These are phyloP conservation scores for Myotis davidii DNA, from an alignment of 2,113 vertebrate genomes.

Conservation along the genomic window DNA sequence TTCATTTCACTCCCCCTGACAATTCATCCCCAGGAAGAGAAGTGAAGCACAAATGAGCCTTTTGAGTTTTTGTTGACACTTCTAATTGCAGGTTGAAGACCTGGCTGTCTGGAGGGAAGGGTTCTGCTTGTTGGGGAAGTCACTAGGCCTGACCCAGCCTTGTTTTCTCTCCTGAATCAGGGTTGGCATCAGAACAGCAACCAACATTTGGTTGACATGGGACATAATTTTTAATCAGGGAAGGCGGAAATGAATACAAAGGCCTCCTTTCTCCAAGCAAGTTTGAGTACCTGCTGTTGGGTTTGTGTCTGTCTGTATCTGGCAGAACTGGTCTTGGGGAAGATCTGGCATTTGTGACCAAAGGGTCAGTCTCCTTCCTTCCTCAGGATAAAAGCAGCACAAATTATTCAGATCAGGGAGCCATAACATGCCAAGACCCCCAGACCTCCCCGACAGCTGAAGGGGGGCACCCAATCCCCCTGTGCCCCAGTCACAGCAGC, in stretches of 20 bases:
- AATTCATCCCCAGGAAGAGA: background rate
- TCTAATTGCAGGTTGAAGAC: background rate
- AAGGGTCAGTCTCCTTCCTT: constrained; percentile 68
- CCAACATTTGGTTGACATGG: constrained; percentile 40
- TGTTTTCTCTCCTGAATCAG: background rate
- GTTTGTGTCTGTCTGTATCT: background rate
- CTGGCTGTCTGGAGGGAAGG: background rate
- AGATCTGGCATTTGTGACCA: constrained; percentile 62
- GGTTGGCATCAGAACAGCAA: constrained; percentile 29
- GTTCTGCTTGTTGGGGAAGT: background rate
- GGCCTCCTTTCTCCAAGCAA: background rate
- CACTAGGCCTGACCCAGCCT: background rate
- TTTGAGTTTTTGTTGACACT: constrained; percentile 39
- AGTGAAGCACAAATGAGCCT: background rate
- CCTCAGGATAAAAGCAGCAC: constrained; percentile 21
- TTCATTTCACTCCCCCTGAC: background rate
- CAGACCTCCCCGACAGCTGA: background rate
- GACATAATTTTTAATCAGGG: constrained; percentile 48
- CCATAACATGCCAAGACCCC: constrained; percentile 34
- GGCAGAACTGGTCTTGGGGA: background rate
- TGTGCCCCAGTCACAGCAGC: constrained; percentile 53
- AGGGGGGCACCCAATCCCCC: constrained; percentile 49
- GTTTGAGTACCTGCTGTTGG: background rate
- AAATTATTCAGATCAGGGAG: constrained; percentile 52
- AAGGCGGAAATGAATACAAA: constrained; percentile 37